A percentile compares a stretch with the other conserved stretches of the same genome.
Evolutionary conservation across 1,140 invertebrate genomes (phyloP).

Genomic region (Apis laboriosa): DNA sequence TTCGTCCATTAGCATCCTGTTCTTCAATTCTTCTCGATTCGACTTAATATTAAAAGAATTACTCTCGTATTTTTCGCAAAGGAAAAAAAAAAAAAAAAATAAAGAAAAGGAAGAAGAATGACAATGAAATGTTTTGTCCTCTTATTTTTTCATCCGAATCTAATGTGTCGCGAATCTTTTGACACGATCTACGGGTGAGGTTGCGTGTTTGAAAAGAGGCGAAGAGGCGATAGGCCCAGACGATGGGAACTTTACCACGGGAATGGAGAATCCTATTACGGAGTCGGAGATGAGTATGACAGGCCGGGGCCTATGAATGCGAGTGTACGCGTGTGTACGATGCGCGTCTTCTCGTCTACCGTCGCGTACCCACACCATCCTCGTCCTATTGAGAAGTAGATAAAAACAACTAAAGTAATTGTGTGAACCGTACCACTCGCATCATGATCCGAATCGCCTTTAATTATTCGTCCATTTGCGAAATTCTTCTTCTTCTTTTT

Average conservation of each 20-base stretch:
- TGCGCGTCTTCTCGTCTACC: conserved; percentile 48
- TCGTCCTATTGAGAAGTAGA: conserved; percentile 68
- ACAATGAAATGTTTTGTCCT: background rate
- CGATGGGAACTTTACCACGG: conserved; percentile 78
- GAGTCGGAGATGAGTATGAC: conserved; percentile 38
- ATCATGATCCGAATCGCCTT: conserved; percentile 72
- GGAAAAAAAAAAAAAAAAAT: too few species aligned
- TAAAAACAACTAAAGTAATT: conserved; percentile 59
- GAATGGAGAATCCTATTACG: conserved; percentile 67
- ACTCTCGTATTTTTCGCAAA: too few species aligned
- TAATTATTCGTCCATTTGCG: conserved; percentile 69
- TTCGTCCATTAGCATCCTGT: too few species aligned
- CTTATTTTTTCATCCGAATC: conserved; percentile 22
- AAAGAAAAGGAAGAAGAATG: too few species aligned
- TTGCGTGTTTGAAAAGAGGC: conserved; percentile 50
- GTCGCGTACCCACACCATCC: conserved; percentile 49
- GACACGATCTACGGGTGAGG: conserved; percentile 66
- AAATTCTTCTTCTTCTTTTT: conserved; percentile 50
- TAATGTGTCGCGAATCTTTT: conserved; percentile 64
- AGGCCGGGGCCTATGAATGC: background rate
- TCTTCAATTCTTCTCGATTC: too few species aligned
- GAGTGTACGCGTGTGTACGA: background rate
- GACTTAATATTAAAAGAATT: too few species aligned
- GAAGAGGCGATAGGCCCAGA: conserved; percentile 52
- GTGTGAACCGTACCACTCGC: conserved; percentile 77